Evolutionary conservation across 92 coral and sea anemone genomes (phyloP).

Genomic region (Siderastrea radians): DNA sequence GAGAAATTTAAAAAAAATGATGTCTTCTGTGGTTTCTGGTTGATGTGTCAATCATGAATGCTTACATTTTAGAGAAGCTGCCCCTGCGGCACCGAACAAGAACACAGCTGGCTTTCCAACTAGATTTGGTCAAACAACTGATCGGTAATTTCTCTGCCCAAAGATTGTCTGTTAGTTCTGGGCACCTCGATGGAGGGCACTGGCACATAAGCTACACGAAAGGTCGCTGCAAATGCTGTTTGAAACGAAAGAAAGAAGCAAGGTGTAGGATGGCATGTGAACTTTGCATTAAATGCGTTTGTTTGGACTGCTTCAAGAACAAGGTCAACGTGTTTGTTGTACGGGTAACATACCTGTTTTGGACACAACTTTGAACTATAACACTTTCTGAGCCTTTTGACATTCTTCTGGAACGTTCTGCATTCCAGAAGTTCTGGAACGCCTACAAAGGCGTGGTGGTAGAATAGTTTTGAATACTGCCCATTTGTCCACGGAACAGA

Average conservation of each 20-base stretch:
- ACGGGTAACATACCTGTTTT: no score
- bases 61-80: constrained; percentile 38
- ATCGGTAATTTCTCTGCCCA: constrained; percentile 44
- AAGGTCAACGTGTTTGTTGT: no score
- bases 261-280: constrained; percentile 40
- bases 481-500: no score
- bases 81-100: constrained; percentile 41
- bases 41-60: constrained; percentile 48
- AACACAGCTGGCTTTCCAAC: constrained; percentile 58
- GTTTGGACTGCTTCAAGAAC: constrained; percentile 27
- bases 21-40: constrained; percentile 48
- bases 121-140: constrained; percentile 52
- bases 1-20: no score
- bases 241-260: constrained; percentile 7
- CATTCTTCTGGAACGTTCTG: no score
- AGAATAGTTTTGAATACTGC: no score
- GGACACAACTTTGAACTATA: no score
- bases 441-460: no score
- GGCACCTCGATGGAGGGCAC: constrained; percentile 50
- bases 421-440: no score
- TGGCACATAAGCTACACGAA: constrained; percentile 50
- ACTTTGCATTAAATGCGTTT: constrained; percentile 14
- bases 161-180: constrained; percentile 30
- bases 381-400: no score
- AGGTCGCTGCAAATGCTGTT: constrained; percentile 48